Evolutionary conservation across 2,113 vertebrate species (phyloP).

Genomic region (human): DNA sequence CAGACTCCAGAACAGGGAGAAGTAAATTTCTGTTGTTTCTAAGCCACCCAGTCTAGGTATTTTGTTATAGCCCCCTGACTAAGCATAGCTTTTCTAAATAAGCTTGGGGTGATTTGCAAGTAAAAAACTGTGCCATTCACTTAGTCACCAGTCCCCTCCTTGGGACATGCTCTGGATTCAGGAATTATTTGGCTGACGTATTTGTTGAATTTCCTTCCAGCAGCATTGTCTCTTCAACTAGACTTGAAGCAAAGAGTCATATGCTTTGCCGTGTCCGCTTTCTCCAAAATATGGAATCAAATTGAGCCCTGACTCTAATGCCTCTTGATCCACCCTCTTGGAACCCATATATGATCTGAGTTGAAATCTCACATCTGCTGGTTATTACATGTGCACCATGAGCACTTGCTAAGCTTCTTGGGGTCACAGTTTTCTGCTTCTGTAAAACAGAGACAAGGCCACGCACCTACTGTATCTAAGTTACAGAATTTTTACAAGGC

Average conservation of each 20-base stretch:
- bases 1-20: background rate
- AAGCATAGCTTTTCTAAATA: background rate
- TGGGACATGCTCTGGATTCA: background rate
- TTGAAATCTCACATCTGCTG: fast-evolving
- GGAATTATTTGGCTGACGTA: fast-evolving
- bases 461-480: too few species aligned
- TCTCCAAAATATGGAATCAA: background rate
- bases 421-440: background rate
- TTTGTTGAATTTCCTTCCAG: background rate
- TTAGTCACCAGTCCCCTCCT: background rate
- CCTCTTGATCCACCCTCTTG: background rate
- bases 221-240: background rate
- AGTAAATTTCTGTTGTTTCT: background rate
- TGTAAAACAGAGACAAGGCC: background rate
- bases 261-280: too few species aligned
- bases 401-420: background rate
- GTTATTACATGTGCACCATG: fast-evolving
- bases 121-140: background rate
- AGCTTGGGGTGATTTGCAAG: too few species aligned
- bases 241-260: background rate
- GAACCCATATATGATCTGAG: fast-evolving
- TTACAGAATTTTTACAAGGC: background rate
- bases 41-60: background rate
- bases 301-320: background rate
- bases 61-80: too few species aligned